Base-by-base conservation (phyloP, 2,888 invertebrate genomes). In the Rosalia funebris region DNA sequence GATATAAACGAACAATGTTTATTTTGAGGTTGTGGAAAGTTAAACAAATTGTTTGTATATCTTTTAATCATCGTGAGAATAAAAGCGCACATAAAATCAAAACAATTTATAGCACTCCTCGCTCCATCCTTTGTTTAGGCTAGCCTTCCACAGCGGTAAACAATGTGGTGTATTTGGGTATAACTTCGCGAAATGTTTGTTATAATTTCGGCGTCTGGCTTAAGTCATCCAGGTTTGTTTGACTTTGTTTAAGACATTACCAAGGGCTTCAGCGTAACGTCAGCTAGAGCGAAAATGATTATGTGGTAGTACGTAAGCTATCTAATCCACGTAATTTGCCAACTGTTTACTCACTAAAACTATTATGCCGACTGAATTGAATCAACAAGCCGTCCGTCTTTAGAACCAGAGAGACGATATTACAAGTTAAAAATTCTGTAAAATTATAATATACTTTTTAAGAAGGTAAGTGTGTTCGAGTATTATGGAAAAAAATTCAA, bases 31-130 rank as follows among this genome's bases (percentile, higher is more conserved):
- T 50, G 20, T 39, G 39, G 50, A 39, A 41, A 50, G 34, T 50
- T 39, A 50, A 37, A 39, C 39, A 25, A 46, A 50, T 19, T 50
- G 41, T 50, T 50, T 39, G 39, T 39, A 15, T 7, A 14, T 16
- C 50, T 14, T 50, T 50, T 50, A n/a, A 50, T 50, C 50, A 50
- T 34, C 39, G 50, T 50, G 50, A 31, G 39, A 50, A 39, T 50
- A 39, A 50, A 48, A 50, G 12, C 16, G 37, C 10, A 50, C 17
- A 41, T 25, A 50, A 50, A 50, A 50, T 41, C 14, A 25, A 15
- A 41, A 25, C 14, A 15, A 37, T 36, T 47, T 36, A 36, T 48
- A 34, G 47, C 36, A 1, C 48, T 44, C 37, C n/a, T n/a, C n/a
- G n/a, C n/a, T n/a, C n/a, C n/a, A n/a, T n/a, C n/a, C n/a, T 48